Evolutionary conservation across 2,113 vertebrate species (phyloP), one percentile per base, ranked within the genome.

Genomic region (Mus spicilegus): DNA sequence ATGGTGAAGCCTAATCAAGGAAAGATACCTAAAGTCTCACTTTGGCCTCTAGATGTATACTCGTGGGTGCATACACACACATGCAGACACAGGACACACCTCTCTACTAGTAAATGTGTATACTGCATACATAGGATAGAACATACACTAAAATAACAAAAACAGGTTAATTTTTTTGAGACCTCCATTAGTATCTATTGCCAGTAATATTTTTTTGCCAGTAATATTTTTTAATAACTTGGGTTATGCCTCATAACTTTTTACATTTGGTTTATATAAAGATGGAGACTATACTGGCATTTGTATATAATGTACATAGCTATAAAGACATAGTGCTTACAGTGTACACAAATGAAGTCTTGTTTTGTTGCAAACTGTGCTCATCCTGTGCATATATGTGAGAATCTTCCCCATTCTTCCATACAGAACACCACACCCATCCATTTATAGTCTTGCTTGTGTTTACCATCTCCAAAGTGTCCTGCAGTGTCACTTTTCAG

Each of bases 161-260:
- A 33, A 8, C 10, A 28, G 20, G 63, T 20, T 22, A 90, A 22
- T 86, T 65, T 4, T 4, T 42, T 14, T 61, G 70, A 54, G 58
- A 13, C 5, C 6, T 91, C 54, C 1, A n/a, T 4, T 78, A 80
- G 61, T n/a, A 54, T 7, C 4, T 94, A 20, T 70, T 61, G 30
- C 58, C 36, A 54, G 14, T 80, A 80, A 93, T 89, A 7, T 73
- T 70, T 90, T 36, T 75, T 70, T 61, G 30, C 58, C 36, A 54
- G 14, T 80, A 80, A 93, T 89, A 7, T 73, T 70, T 90, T 36
- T 75, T 5, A 90, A 87, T 85, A 80, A 24, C 58, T 94, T 78
- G 36, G 14, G 20, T 93, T 90, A 76, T 84, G 87, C 19, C 65
- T 95, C 3, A 91, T 61, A 72, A 72, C 1, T 69, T 75, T 88